Percentiles rank a stretch among this genome's conserved stretches.
Evolutionary conservation across 1,140 invertebrate genomes (phyloP).

Genomic region (Drosophila pruinosa): DNA sequence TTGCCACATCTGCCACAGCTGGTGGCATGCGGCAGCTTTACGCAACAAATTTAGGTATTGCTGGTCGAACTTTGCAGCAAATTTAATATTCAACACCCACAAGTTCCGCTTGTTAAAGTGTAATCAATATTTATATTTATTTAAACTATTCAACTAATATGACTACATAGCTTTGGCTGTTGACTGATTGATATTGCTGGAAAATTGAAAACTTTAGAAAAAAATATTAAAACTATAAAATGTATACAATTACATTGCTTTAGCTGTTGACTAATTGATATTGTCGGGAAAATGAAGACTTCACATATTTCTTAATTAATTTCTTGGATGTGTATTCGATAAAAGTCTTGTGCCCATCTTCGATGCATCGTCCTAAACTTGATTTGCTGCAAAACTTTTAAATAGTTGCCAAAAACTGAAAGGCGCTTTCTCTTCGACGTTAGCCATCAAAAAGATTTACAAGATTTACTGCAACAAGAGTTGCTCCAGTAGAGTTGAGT

Average conservation of each 20-base stretch:
- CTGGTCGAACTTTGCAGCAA: no score
- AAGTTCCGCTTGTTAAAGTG: no score
- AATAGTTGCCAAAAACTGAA: conserved; percentile 64
- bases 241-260: background rate
- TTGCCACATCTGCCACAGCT: conserved; percentile 10
- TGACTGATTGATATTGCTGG: no score
- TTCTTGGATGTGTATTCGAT: background rate
- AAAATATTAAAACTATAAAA: background rate
- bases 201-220: no score
- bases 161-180: no score
- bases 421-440: conserved; percentile 56
- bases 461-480: conserved; percentile 42
- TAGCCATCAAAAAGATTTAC: conserved; percentile 54
- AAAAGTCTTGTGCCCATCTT: background rate
- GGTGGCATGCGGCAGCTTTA: conserved; percentile 37
- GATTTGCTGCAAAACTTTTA: conserved; percentile 55
- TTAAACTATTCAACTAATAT: no score
- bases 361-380: conserved; percentile 2
- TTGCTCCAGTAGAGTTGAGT: conserved; percentile 34
- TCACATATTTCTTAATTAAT: background rate
- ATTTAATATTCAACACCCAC: conserved; percentile 55
- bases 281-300: background rate
- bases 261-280: background rate
- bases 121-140: no score
- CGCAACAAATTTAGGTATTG: no score